These are phyloP conservation scores for Galleria mellonella DNA, from an alignment of 1,140 invertebrate species.

Conservation along the genomic window DNA sequence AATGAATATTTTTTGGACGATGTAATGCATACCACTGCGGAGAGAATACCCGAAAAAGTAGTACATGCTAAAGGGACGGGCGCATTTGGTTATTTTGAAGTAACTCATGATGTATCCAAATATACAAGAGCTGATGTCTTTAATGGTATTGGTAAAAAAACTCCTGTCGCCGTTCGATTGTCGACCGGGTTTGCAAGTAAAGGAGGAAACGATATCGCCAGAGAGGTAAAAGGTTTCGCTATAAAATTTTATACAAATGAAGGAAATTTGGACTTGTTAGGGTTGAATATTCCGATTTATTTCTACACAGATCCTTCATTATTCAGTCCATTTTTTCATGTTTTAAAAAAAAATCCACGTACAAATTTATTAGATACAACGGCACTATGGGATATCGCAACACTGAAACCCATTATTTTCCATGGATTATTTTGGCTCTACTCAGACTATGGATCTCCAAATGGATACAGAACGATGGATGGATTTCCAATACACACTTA, in stretches of 20 bases:
- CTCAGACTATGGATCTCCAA: slow-evolving; percentile 90
- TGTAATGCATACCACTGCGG: too few relatives aligned
- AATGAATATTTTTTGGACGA: too few relatives aligned
- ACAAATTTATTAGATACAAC: slow-evolving; percentile 82
- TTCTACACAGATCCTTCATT: slow-evolving; percentile 79
- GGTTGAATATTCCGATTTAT: slow-evolving; percentile 82
- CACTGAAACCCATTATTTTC: slow-evolving; percentile 84
- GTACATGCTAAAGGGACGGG: slow-evolving; percentile 92
- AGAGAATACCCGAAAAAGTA: slow-evolving; percentile 4
- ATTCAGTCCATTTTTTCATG: slow-evolving; percentile 75
- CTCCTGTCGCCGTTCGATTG: slow-evolving; percentile 80
- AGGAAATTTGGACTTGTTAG: slow-evolving; percentile 82
- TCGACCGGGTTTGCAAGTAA: slow-evolving; percentile 89
- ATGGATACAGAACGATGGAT: slow-evolving; percentile 85
- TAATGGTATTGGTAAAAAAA: slow-evolving; percentile 86
- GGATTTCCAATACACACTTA: slow-evolving; percentile 81
- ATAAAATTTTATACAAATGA: slow-evolving; percentile 84
- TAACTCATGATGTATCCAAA: slow-evolving; percentile 90
- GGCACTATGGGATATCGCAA: slow-evolving; percentile 92
- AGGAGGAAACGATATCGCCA: slow-evolving; percentile 85
- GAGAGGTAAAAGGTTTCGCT: slow-evolving; percentile 80
- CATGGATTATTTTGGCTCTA: slow-evolving; percentile 89
- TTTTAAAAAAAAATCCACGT: slow-evolving; percentile 79
- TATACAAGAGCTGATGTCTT: slow-evolving; percentile 90
- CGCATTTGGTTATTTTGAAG: slow-evolving; percentile 95